Conservation (phyloP, 2,888 invertebrate species). For the Liposcelis brunnea region DNA sequence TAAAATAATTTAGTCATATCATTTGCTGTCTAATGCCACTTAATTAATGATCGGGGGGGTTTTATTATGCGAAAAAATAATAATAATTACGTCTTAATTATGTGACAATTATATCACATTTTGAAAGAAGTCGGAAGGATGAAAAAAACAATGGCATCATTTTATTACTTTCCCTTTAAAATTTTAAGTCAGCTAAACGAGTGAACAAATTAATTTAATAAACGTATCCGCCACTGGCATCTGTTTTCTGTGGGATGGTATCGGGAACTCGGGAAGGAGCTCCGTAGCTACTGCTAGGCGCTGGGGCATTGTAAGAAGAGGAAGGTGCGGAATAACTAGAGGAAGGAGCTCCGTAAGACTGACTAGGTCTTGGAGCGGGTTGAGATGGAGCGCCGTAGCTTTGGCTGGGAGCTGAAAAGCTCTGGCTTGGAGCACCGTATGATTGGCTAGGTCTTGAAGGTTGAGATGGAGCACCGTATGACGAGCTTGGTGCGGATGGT, state of each 20-base stretch:
- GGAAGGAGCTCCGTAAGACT: conserved; percentile 1
- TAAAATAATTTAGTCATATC: too few species aligned
- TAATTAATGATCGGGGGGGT: too few species aligned
- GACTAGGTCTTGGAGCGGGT: not conserved
- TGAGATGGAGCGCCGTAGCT: not conserved
- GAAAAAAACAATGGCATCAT: too few species aligned
- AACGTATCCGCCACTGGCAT: conserved; percentile 5
- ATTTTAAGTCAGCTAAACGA: too few species aligned
- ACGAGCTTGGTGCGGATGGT: not conserved
- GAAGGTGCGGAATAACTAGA: not conserved
- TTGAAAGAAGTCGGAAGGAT: too few species aligned
- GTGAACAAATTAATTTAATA: not conserved
- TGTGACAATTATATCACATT: too few species aligned
- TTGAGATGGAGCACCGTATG: not conserved
- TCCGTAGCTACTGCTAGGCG: not conserved
- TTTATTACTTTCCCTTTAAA: too few species aligned
- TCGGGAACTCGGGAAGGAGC: not conserved
- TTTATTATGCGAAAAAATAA: too few species aligned
- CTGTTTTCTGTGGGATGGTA: conserved; percentile 6
- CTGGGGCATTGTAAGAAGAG: not conserved
- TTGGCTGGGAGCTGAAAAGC: not conserved
- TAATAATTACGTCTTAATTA: too few species aligned
- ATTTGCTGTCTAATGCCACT: too few species aligned
- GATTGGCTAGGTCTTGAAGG: not conserved
- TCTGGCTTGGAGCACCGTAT: conserved; percentile 1